These are phyloP conservation scores for Tetraneura akinire DNA, from an alignment of 1,140 invertebrate genomes.

Conservation along the genomic window DNA sequence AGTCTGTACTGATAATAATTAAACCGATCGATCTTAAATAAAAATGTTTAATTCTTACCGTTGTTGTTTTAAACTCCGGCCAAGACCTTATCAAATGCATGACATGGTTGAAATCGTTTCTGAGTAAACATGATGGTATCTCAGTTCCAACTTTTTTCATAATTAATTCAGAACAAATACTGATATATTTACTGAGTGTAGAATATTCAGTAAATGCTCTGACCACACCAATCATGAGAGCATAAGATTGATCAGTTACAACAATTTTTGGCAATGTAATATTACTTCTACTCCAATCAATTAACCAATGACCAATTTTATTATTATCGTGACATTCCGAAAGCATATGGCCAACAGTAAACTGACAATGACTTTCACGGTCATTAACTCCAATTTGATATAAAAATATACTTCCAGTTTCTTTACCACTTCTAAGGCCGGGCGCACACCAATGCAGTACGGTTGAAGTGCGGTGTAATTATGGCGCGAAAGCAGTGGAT, in stretches of 20 bases:
- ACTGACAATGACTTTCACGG: not conserved
- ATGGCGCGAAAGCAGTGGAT: too few relatives aligned
- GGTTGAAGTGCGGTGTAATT: too few relatives aligned
- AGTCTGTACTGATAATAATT: not conserved
- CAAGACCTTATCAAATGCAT: constrained; percentile 11
- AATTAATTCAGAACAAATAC: not conserved
- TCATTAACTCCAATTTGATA: not conserved
- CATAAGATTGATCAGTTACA: not conserved
- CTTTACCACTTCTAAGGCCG: too few relatives aligned
- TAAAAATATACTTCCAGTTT: not conserved
- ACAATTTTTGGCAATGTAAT: not conserved
- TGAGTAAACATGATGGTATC: not conserved
- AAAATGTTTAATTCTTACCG: not conserved
- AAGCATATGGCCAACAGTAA: not conserved
- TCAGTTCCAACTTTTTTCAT: not conserved
- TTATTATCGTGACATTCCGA: not conserved
- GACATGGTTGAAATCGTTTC: constrained; percentile 17
- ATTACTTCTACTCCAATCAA: not conserved
- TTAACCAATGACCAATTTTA: not conserved
- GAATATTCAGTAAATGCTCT: constrained; percentile 24
- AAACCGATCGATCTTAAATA: constrained; percentile 14
- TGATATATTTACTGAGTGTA: not conserved
- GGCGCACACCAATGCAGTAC: too few relatives aligned
- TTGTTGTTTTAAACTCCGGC: not conserved
- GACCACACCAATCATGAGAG: not conserved